These are phyloP conservation scores for Cetoscarus ocellatus DNA, from an alignment of 2,797 vertebrate genomes.

Conservation along the genomic window DNA sequence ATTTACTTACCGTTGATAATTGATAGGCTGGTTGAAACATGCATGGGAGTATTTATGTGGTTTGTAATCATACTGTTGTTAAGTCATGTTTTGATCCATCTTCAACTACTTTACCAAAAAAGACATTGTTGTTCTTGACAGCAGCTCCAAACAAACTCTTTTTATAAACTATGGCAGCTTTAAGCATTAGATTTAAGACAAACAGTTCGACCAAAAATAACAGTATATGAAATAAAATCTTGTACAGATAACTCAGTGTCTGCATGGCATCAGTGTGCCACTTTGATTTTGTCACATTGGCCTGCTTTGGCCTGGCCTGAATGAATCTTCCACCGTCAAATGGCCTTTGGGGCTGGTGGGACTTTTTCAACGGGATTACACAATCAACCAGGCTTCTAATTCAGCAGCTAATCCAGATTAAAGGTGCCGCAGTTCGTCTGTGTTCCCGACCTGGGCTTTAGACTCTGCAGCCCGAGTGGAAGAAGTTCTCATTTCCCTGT, in stretches of 20 bases:
- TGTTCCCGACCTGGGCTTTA: slow-evolving; percentile 43
- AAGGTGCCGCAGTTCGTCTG: slow-evolving; percentile 52
- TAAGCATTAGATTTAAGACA: not conserved
- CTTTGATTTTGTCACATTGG: not conserved
- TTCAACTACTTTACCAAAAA: too few species aligned
- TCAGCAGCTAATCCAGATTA: slow-evolving; percentile 77
- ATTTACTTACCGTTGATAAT: too few species aligned
- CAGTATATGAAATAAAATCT: not conserved
- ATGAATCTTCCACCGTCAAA: slow-evolving; percentile 36
- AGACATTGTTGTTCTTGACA: too few species aligned
- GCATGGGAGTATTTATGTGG: too few species aligned
- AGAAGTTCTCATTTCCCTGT: slow-evolving; percentile 24
- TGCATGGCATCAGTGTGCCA: not conserved
- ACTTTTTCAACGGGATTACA: slow-evolving; percentile 64
- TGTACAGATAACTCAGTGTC: not conserved
- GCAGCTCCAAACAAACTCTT: too few species aligned
- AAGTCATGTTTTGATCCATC: too few species aligned
- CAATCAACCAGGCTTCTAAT: slow-evolving; percentile 63
- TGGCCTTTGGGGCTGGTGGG: slow-evolving; percentile 22
- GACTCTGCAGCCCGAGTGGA: slow-evolving; percentile 31
- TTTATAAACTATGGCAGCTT: not conserved
- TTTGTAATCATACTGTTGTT: too few species aligned
- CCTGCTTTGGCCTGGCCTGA: not conserved
- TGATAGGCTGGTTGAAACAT: too few species aligned
- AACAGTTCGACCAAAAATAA: not conserved